Percentiles rank a stretch among this genome's conserved stretches.
Conservation (phyloP, 2,888 invertebrate species). For the Orchestes rusci region DNA sequence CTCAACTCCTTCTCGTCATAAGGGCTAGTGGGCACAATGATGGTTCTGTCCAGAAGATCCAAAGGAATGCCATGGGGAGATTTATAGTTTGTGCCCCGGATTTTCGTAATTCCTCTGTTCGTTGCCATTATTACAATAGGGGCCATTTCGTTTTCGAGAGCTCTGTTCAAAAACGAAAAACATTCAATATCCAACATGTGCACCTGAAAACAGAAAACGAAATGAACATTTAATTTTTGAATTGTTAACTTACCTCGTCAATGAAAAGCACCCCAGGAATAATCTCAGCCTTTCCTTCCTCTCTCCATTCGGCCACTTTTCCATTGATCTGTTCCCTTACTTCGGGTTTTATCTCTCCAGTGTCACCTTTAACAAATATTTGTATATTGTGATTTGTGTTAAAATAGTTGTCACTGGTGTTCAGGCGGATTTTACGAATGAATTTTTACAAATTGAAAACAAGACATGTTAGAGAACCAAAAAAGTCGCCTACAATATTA, state of each 20-base stretch:
- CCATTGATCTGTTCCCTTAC: conserved; percentile 97
- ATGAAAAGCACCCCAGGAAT: conserved; percentile 96
- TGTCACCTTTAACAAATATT: conserved; percentile 64
- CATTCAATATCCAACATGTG: conserved; percentile 99
- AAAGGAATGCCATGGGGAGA: conserved; percentile 97
- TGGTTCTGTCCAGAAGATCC: conserved; percentile 90
- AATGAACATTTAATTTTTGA: too few relatives aligned
- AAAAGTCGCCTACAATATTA: too few relatives aligned
- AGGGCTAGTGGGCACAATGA: conserved; percentile 86
- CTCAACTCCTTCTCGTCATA: conserved; percentile 84
- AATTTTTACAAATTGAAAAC: too few relatives aligned
- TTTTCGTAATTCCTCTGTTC: conserved; percentile 89
- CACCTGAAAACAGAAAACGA: too few relatives aligned
- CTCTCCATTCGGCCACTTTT: conserved; percentile 92
- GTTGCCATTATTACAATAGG: conserved; percentile 99
- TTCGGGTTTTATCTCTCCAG: conserved; percentile 97
- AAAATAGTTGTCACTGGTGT: too few relatives aligned
- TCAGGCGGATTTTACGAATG: too few relatives aligned
- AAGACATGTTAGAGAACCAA: too few relatives aligned
- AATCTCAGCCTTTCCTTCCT: conserved; percentile 98
- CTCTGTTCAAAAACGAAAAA: conserved; percentile 95
- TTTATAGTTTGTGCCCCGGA: conserved; percentile 72
- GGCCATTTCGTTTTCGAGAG: conserved; percentile 93
- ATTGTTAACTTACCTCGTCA: conserved; percentile 63
- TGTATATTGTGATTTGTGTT: too few relatives aligned